Evolutionary conservation across 2,113 vertebrate genomes (phyloP).

Genomic region (Murina feae): DNA sequence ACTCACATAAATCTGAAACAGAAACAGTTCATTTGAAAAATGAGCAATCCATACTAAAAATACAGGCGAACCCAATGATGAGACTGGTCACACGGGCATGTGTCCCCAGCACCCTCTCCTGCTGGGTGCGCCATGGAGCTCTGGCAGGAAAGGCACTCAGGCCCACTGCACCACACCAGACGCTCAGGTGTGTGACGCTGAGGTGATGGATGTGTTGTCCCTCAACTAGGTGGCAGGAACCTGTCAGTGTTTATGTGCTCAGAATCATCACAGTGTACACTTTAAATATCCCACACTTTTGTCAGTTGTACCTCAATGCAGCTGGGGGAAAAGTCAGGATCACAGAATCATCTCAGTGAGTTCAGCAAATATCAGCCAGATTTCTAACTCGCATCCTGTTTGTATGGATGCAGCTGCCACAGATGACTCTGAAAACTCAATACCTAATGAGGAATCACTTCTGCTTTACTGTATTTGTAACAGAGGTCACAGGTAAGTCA

Average conservation of each 20-base stretch:
- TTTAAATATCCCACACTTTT: background rate
- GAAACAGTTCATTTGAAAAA: background rate
- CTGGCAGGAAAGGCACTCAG: background rate
- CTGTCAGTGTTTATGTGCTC: background rate
- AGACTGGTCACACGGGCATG: fast-evolving
- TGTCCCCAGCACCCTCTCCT: background rate
- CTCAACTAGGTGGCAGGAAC: background rate
- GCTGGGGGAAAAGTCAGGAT: background rate
- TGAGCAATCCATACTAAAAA: background rate
- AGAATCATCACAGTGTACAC: no score
- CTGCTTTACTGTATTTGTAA: background rate
- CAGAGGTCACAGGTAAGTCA: background rate
- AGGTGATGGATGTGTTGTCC: background rate
- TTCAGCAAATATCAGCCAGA: background rate
- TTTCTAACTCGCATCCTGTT: background rate
- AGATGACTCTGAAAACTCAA: background rate
- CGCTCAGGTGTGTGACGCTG: background rate
- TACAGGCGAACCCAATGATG: fast-evolving
- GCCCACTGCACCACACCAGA: background rate
- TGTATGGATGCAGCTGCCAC: fast-evolving
- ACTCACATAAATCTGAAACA: background rate
- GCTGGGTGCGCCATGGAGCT: background rate
- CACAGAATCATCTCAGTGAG: fast-evolving
- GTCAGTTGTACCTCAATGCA: background rate
- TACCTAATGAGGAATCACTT: background rate